Conservation (phyloP, 1,140 invertebrate species). For the Cydia fagiglandana region DNA sequence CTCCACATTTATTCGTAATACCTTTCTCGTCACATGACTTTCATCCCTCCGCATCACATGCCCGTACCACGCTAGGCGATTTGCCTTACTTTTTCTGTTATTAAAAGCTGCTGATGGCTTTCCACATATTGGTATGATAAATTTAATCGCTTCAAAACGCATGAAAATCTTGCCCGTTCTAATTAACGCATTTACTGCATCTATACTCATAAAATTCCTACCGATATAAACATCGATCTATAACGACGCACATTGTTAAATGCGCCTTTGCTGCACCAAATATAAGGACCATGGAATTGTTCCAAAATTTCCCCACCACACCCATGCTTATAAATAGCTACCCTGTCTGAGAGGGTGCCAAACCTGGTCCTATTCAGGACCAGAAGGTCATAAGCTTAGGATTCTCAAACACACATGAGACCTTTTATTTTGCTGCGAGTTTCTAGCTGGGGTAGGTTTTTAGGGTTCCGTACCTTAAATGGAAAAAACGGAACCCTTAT, state of each 20-base stretch:
- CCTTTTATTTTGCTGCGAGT: not conserved
- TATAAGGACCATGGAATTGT: not conserved
- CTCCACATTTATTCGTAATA: too few species aligned
- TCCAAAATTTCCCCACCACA: conserved; percentile 8
- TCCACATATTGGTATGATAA: too few species aligned
- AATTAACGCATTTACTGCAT: not conserved
- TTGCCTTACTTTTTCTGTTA: too few species aligned
- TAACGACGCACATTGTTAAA: not conserved
- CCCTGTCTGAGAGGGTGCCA: conserved; percentile 10
- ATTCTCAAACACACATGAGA: not conserved
- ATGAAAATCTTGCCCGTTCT: not conserved
- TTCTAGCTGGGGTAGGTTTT: not conserved
- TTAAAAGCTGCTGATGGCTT: too few species aligned
- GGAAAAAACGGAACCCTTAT: too few species aligned
- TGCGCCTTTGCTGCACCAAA: not conserved
- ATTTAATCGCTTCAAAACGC: too few species aligned
- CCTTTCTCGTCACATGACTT: too few species aligned
- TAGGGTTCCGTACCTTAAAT: too few species aligned
- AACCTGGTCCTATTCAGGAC: not conserved
- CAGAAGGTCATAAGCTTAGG: not conserved
- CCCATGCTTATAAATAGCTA: conserved; percentile 17
- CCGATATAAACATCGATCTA: not conserved
- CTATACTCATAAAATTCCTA: not conserved
- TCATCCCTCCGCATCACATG: too few species aligned
- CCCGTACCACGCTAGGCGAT: too few species aligned